phyloP scores from a whole-genome alignment of 2,797 vertebrate genomes.

The Gymnopithys bicolor region DNA sequence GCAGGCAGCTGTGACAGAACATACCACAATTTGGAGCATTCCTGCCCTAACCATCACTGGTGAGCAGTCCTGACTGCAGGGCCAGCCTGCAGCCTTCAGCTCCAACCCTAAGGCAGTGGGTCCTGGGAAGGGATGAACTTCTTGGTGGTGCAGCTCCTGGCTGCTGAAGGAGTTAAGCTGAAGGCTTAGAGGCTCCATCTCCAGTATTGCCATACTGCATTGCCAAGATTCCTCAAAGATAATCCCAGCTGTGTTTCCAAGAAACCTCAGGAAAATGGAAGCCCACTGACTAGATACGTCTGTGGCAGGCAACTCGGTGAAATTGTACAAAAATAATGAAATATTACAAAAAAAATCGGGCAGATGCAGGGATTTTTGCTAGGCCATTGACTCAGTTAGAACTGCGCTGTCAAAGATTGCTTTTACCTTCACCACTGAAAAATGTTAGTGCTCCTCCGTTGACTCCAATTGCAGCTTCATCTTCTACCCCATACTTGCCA shows the following conservation, averaged over 20 bases:
- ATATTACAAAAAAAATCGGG: background rate
- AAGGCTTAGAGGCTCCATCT: background rate
- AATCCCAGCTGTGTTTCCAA: background rate
- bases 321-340: background rate
- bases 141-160: rapidly evolving
- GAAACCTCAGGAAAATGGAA: background rate
- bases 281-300: background rate
- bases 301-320: background rate
- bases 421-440: background rate
- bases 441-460: background rate
- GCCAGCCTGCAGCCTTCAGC: background rate
- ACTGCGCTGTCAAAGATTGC: background rate
- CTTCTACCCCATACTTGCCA: background rate
- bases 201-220: rapidly evolving
- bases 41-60: background rate
- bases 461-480: background rate
- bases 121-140: background rate
- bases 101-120: background rate
- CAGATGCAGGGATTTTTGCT: background rate
- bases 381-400: background rate
- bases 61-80: rapidly evolving
- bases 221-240: background rate
- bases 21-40: rapidly evolving
- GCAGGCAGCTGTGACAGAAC: background rate
- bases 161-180: background rate